Evolutionary conservation across 2,888 invertebrate species (phyloP).

Genomic region (Nipponacmea schrenckii): DNA sequence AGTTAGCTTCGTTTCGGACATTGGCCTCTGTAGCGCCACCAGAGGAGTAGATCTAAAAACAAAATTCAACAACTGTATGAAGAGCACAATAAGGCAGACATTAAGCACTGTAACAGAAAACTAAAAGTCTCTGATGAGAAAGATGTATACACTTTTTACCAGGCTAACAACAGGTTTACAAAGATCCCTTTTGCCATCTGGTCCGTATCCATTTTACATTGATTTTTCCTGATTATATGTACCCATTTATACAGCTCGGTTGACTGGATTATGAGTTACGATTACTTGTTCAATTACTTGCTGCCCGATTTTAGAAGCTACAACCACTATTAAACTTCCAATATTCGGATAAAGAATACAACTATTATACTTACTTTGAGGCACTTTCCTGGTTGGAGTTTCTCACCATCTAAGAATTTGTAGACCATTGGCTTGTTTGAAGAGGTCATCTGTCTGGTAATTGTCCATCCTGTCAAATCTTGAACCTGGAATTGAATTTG

Average conservation of each 20-base stretch:
- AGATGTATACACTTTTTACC: no score
- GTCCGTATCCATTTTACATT: no score
- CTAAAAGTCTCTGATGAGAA: no score
- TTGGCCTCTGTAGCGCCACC: constrained; percentile 16
- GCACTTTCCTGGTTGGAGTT: constrained; percentile 18
- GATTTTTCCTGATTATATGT: no score
- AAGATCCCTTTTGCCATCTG: no score
- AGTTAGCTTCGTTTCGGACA: constrained; percentile 2
- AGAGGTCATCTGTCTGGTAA: neutral
- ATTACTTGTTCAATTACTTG: no score
- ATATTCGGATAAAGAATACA: no score
- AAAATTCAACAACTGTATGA: neutral
- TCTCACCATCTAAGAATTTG: constrained; percentile 15
- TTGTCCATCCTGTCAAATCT: constrained; percentile 5
- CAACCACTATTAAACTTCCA: neutral
- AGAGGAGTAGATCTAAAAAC: constrained; percentile 19
- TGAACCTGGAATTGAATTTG: constrained; percentile 18
- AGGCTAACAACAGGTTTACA: no score
- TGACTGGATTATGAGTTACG: neutral
- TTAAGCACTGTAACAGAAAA: no score
- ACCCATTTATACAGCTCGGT: neutral
- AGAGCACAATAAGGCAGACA: no score
- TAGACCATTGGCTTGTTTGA: neutral
- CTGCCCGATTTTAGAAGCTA: neutral
- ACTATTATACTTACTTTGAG: constrained; percentile 17